Conservation (phyloP, 2,797 vertebrate species). For the Enoplosus armatus region DNA sequence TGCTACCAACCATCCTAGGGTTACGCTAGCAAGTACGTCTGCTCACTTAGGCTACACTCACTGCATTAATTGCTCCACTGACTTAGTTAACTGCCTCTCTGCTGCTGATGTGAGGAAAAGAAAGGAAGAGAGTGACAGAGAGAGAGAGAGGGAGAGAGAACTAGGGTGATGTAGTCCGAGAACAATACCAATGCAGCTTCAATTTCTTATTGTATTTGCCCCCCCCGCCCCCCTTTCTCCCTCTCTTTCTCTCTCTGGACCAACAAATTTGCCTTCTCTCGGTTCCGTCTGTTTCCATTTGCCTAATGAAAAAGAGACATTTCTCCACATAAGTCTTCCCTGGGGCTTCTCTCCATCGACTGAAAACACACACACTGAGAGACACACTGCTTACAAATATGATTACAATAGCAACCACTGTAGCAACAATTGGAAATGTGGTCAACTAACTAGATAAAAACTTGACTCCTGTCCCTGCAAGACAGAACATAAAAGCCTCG, state of each 20-base stretch:
- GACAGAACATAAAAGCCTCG: conserved; percentile 54
- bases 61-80: conserved; percentile 83
- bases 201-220: conserved; percentile 37
- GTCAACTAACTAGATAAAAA: conserved; percentile 67
- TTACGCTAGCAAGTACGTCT: conserved; percentile 43
- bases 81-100: conserved; percentile 76
- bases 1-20: conserved; percentile 51
- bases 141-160: conserved; percentile 3
- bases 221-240: not conserved
- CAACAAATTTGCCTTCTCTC: conserved; percentile 55
- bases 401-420: conserved; percentile 53
- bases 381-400: conserved; percentile 60
- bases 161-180: not conserved
- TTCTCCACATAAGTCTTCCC: conserved; percentile 68
- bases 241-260: conserved; percentile 34
- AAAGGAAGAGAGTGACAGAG: conserved; percentile 25
- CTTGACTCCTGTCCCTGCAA: conserved; percentile 58
- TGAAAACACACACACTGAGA: conserved; percentile 43
- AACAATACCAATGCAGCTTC: conserved; percentile 33
- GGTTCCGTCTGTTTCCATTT: conserved; percentile 71
- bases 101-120: conserved; percentile 54
- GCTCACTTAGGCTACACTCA: conserved; percentile 70
- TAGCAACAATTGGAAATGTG: conserved; percentile 60
- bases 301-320: conserved; percentile 77
- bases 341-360: conserved; percentile 50